Base-by-base conservation (phyloP, 2,113 vertebrate genomes). In the Onychorhynchus coronatus region DNA sequence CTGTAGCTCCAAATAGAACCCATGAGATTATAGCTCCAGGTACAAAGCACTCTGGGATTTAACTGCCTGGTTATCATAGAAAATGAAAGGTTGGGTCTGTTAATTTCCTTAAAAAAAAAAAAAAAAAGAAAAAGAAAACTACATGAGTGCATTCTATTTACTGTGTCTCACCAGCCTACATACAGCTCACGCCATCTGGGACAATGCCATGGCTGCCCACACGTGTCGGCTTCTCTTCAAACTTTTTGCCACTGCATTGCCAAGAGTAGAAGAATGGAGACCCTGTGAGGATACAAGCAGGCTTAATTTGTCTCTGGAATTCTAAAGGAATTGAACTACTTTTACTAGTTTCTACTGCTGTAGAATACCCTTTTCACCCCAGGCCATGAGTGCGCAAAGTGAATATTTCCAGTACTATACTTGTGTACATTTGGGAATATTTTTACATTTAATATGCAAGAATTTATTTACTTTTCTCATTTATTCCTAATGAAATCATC, bases 181-280 rank as follows among this genome's bases (percentile, higher is more conserved):
- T 22, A 8, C 25, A 86, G 15, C 50, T 65, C 17, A 1, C 10
- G 11, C 8, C 15, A 8, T 14, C 8, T 55, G 23, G 14, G n/a
- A 14, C 49, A 65, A 6, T 37, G 27, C 7, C 0, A 0, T 39
- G 53, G 8, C 11, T 61, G 41, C n/a, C 23, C n/a, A 65, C 21
- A 41, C 6, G 4, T 0, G 2, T 16, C 25, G 33, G 7, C 17
- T 81, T 65, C 30, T 81, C 25, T 37, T 50, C 56, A 52, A 66
- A 9, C 30, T 13, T 14, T 56, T 59, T 74, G 46, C 13, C 30
- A 15, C 46, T 61, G 9, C 3, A 1, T 8, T 78, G 27, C 20
- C 18, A n/a, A 61, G 46, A 61, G 14, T 14, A 22, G 68, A 63
- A 55, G 56, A 71, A 11, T 6, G 20, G 75, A 35, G 22, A 56